phyloP scores from a whole-genome alignment of 2,888 invertebrate species.

The Minunthozetes semirufus region DNA sequence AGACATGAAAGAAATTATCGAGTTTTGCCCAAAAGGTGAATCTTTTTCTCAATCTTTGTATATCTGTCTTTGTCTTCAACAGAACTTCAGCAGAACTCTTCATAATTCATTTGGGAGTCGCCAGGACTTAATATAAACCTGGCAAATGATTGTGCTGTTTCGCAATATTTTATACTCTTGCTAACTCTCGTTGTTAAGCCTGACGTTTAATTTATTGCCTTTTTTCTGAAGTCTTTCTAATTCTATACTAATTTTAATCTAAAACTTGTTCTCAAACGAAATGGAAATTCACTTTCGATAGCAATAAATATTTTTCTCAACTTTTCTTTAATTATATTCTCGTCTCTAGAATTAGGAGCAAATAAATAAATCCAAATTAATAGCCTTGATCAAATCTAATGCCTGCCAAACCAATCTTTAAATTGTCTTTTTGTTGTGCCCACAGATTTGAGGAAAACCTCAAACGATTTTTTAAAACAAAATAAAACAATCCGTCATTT shows the following conservation, averaged over 20 bases:
- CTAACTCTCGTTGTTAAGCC: not conserved
- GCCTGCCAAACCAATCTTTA: too few species aligned
- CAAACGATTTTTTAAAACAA: too few species aligned
- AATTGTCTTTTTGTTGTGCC: too few species aligned
- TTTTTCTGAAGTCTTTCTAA: not conserved
- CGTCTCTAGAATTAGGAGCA: not conserved
- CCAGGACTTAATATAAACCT: too few species aligned
- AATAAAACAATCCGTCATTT: too few species aligned
- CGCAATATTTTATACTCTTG: not conserved
- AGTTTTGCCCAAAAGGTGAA: conserved; percentile 1
- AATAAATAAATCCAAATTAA: too few species aligned
- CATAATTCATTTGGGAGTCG: not conserved
- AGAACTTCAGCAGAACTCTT: not conserved
- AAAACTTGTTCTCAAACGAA: not conserved
- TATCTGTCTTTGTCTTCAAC: not conserved
- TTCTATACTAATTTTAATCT: not conserved
- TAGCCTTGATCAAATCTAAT: too few species aligned
- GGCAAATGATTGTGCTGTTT: too few species aligned
- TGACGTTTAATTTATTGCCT: not conserved
- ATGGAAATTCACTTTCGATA: not conserved
- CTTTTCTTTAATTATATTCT: not conserved
- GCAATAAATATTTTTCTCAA: not conserved
- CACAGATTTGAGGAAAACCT: too few species aligned
- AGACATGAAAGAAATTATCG: not conserved
- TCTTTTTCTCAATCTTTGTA: not conserved